Percentiles rank a stretch among this genome's conserved stretches.
phyloP scores from a whole-genome alignment of 2,888 invertebrate species.

The Loripinus fragilis region DNA sequence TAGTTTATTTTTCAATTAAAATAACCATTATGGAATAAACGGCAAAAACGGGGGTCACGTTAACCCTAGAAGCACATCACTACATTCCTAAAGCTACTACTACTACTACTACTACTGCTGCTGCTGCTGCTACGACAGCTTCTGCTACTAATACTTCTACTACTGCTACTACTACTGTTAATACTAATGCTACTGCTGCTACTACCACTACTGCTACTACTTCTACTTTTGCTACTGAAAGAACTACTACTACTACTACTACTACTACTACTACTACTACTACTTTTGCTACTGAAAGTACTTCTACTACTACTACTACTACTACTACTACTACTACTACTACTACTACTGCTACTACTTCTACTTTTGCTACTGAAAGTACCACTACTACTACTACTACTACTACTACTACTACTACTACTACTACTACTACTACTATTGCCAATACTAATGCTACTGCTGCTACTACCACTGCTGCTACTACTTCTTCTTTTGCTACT shows the following conservation, averaged over 20 bases:
- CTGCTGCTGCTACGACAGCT: no score
- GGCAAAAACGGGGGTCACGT: no score
- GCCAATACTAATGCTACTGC: not conserved
- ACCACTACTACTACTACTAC: conserved; percentile 9
- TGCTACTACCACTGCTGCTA: no score
- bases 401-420: conserved; percentile 3
- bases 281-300: not conserved
- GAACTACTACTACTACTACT: not conserved
- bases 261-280: conserved; percentile 5
- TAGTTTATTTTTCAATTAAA: no score
- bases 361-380: conserved; percentile 2
- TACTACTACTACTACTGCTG: not conserved
- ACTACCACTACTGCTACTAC: no score
- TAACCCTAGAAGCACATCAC: no score
- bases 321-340: conserved; percentile 10
- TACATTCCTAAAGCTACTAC: no score
- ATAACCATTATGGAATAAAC: no score
- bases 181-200: no score
- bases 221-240: not conserved
- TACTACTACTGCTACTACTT: conserved; percentile 12
- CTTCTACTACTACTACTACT: not conserved
- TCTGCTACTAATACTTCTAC: no score
- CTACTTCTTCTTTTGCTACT: not conserved
- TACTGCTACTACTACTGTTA: not conserved
- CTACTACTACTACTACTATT: not conserved